Base-by-base conservation (phyloP, 2,888 invertebrate species). In the Lochmaea crataegi region DNA sequence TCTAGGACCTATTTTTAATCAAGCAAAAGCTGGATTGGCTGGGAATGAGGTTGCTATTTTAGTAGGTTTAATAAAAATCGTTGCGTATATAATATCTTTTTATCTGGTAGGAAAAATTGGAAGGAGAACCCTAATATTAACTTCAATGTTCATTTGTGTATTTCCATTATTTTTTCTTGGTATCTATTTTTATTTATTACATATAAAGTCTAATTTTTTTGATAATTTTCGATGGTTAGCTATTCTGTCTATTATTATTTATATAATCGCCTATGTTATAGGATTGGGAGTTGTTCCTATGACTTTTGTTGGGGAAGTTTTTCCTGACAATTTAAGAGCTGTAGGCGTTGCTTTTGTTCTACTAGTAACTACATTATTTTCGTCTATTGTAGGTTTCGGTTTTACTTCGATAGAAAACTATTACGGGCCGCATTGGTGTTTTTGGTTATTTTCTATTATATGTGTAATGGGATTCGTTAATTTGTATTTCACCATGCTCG, bases 251-350 rank as follows among this genome's bases (percentile, higher is more conserved):
- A 85, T 94, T 64, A 89, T 94, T 0, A 78, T 92, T n/a, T 95
- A 92, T 87, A 92, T 94, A 74, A 86, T 91, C 68, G 90, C 91
- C 0, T 95, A 94, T 87, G 92, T 93, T 75, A 3, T 82, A 87
- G 90, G 91, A 0, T 90, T 93, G 68, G 94, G 96, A 2, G 92
- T 94, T 0, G 84, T 94, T 51, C 93, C 94, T 0, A 94, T 94
- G 94, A 92, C 94, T 0, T 91, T 95, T 41, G 90, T 94, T 89
- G 92, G 93, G 0, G 95, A 95, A 85, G 90, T 95, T 85, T 92
- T 96, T 85, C 91, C 96, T 38, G 87, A 92, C 0, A 92, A 93
- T 77, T 92, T 94, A 2, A 94, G 94, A 85, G 91, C 93, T 0
- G 87, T 90, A 22, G 94, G 93, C 0, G 60, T 77, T 1, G 75